Percentiles rank a stretch among this genome's conserved stretches.
These are phyloP conservation scores for Acrocephalus arundinaceus DNA, from an alignment of 2,113 vertebrate species.

Conservation along the genomic window DNA sequence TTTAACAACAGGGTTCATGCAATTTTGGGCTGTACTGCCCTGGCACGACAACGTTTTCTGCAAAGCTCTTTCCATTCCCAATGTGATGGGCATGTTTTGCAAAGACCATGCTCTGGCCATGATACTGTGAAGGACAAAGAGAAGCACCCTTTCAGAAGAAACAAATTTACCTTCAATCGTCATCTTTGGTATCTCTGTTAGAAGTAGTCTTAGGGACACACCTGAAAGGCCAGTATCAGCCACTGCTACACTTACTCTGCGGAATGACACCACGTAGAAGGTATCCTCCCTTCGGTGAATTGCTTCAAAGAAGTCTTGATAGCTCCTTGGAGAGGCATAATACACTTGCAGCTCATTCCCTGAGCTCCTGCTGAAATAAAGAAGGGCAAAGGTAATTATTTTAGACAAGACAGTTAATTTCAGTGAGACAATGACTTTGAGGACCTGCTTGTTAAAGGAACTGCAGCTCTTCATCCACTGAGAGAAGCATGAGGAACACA, in stretches of 20 bases:
- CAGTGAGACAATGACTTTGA: background rate
- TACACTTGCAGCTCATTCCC: conserved; percentile 92
- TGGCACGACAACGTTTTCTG: background rate
- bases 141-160: background rate
- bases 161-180: background rate
- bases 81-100: background rate
- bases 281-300: conserved; percentile 89
- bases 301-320: conserved; percentile 90
- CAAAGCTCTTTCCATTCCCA: background rate
- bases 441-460: background rate
- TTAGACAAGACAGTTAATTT: background rate
- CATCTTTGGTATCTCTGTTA: background rate
- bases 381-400: background rate
- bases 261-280: conserved; percentile 95
- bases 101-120: background rate
- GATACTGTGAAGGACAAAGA: background rate
- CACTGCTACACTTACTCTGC: conserved; percentile 83
- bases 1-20: background rate
- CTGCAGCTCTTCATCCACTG: background rate
- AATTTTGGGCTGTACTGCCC: background rate
- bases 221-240: background rate
- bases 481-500: background rate
- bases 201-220: background rate
- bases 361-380: conserved; percentile 72
- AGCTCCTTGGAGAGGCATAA: conserved; percentile 86